Base-by-base conservation (phyloP, 53 echinoderm and acorn worm genomes). In the Glandiceps talaboti region DNA sequence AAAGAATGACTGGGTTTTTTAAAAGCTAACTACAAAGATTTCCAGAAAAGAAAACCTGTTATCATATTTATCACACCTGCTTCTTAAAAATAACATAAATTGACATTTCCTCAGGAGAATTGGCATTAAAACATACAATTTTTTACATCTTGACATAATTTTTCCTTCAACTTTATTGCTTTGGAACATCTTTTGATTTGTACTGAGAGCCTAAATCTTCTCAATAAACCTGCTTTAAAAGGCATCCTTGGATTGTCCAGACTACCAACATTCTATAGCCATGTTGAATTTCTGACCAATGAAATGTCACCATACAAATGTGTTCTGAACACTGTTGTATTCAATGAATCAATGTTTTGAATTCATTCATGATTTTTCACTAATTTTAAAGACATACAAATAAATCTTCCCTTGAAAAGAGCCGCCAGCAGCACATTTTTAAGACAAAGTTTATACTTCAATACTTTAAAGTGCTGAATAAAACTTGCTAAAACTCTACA, bases 351-450 rank as follows among this genome's bases (percentile, higher is more conserved):
- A n/a, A n/a, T n/a, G n/a, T n/a, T n/a, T n/a, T n/a, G n/a, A n/a
- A n/a, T n/a, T n/a, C n/a, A n/a, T n/a, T n/a, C n/a, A n/a, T n/a
- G n/a, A n/a, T n/a, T n/a, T n/a, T n/a, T n/a, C n/a, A n/a, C n/a
- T n/a, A n/a, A n/a, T n/a, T n/a, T n/a, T n/a, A n/a, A n/a, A n/a
- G n/a, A n/a, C n/a, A n/a, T n/a, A n/a, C n/a, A n/a, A n/a, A n/a
- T n/a, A n/a, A n/a, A n/a, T n/a, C n/a, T n/a, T n/a, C n/a, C n/a
- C n/a, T n/a, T n/a, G n/a, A n/a, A n/a, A 12, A 45, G 64, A 45
- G 64, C 64, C 64, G 64, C 64, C 64, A 45, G 64, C 64, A 45
- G 64, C 64, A 45, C n/a, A n/a, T n/a, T n/a, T n/a, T n/a, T n/a
- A n/a, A n/a, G 64, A 45, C 64, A 45, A 45, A 45, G 64, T 45